Conservation (phyloP, 2,888 invertebrate genomes). For the Agelastica alni region DNA sequence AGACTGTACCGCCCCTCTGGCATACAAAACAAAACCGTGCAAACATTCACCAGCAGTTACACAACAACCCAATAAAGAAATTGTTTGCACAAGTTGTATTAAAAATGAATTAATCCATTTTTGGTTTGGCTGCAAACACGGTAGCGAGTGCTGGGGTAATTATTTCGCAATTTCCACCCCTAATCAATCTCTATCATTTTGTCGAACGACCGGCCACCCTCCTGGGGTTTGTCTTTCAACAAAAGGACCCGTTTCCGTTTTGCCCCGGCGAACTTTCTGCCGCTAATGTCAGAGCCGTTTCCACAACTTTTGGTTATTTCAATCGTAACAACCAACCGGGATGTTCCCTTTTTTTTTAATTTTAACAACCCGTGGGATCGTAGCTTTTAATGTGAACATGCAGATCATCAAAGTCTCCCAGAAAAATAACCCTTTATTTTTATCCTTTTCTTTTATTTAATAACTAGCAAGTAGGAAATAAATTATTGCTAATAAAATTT, state of each 20-base stretch:
- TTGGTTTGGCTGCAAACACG: conserved; percentile 52
- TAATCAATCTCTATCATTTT: conserved; percentile 58
- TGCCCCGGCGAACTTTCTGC: conserved; percentile 1
- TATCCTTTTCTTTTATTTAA: too few species aligned
- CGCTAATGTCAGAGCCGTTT: too few species aligned
- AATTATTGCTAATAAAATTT: too few species aligned
- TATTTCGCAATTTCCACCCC: conserved; percentile 58
- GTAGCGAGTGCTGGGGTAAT: conserved; percentile 53
- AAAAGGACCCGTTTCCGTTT: conserved; percentile 36
- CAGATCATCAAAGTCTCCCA: too few species aligned
- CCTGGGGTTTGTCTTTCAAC: conserved; percentile 32
- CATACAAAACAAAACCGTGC: conserved; percentile 17
- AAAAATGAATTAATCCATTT: conserved; percentile 59
- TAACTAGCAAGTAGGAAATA: too few species aligned
- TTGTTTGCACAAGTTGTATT: conserved; percentile 56
- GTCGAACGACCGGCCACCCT: conserved; percentile 48
- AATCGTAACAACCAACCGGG: too few species aligned
- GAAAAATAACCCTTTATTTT: too few species aligned
- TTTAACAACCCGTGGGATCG: too few species aligned
- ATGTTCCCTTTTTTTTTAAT: too few species aligned
- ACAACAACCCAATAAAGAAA: conserved; percentile 42
- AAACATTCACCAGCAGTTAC: conserved; percentile 37
- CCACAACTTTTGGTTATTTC: too few species aligned
- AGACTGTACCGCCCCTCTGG: conserved; percentile 12
- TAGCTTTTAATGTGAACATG: too few species aligned